Evolutionary conservation across 2,113 vertebrate species (phyloP).

Genomic region (Clinocottus analis): DNA sequence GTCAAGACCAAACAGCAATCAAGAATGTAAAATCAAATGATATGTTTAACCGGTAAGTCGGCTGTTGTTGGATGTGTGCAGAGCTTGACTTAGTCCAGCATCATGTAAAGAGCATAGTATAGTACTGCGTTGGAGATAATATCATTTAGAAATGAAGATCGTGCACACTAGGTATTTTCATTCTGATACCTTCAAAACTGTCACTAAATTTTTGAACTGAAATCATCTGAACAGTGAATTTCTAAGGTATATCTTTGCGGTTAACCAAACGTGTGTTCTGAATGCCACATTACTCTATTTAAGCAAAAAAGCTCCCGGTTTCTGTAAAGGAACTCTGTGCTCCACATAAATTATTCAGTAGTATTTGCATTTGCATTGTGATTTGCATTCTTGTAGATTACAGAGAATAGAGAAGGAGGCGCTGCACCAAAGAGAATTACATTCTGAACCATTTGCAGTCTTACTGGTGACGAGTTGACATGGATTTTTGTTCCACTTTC

Average conservation of each 20-base stretch:
- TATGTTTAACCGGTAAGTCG: slow-evolving; percentile 1
- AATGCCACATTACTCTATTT: slow-evolving; percentile 68
- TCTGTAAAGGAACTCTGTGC: slow-evolving; percentile 64
- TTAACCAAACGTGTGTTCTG: slow-evolving; percentile 58
- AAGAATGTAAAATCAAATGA: slow-evolving; percentile 12
- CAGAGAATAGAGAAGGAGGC: slow-evolving; percentile 68
- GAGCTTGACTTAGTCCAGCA: not conserved
- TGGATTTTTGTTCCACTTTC: slow-evolving; percentile 75
- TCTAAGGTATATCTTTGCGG: slow-evolving; percentile 25
- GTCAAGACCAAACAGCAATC: slow-evolving; percentile 6
- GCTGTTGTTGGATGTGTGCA: slow-evolving; percentile 2
- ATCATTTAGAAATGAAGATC: slow-evolving; percentile 12
- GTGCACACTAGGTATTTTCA: slow-evolving; percentile 15
- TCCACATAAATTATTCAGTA: slow-evolving; percentile 80
- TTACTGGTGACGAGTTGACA: slow-evolving; percentile 72
- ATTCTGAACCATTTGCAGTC: slow-evolving; percentile 70
- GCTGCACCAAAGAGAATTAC: slow-evolving; percentile 79
- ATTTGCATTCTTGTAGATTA: slow-evolving; percentile 81
- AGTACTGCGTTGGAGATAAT: not conserved
- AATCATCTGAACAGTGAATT: slow-evolving; percentile 40
- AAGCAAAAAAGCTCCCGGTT: slow-evolving; percentile 60
- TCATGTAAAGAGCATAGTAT: not conserved
- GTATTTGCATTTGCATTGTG: slow-evolving; percentile 80
- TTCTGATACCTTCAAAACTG: slow-evolving; percentile 42
- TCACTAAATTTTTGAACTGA: slow-evolving; percentile 35